Evolutionary conservation across 2,113 vertebrate genomes (phyloP).

Genomic region (Climacteris rufus): DNA sequence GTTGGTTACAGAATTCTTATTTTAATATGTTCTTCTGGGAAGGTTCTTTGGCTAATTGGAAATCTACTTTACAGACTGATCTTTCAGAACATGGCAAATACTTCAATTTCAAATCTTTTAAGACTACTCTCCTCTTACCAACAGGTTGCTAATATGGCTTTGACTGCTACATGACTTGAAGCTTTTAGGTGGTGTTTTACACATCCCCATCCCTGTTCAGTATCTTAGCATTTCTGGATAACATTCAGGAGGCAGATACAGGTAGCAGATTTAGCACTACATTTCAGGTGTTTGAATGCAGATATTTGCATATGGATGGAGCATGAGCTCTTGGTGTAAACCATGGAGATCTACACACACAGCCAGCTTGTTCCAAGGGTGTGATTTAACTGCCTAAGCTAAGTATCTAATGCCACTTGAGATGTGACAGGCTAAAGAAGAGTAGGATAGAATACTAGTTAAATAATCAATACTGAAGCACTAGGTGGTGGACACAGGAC

Average conservation of each 20-base stretch:
- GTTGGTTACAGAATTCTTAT: background rate
- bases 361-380: background rate
- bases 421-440: background rate
- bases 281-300: background rate
- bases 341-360: background rate
- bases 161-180: background rate
- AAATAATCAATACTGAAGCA: background rate
- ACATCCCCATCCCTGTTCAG: background rate
- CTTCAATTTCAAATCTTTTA: background rate
- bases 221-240: background rate
- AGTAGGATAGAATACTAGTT: background rate
- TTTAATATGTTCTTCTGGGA: conserved; percentile 31
- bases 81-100: conserved; percentile 7
- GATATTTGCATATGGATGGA: background rate
- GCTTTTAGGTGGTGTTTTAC: background rate
- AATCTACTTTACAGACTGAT: background rate
- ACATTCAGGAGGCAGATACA: background rate
- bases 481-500: background rate
- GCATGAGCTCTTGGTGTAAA: background rate
- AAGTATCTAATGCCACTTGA: background rate
- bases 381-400: background rate
- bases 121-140: background rate
- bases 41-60: conserved; percentile 25
- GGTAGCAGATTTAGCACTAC: background rate
- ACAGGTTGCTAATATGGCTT: background rate